These are phyloP conservation scores for Anolis carolinensis DNA, from an alignment of 2,113 vertebrate species.

Conservation along the genomic window DNA sequence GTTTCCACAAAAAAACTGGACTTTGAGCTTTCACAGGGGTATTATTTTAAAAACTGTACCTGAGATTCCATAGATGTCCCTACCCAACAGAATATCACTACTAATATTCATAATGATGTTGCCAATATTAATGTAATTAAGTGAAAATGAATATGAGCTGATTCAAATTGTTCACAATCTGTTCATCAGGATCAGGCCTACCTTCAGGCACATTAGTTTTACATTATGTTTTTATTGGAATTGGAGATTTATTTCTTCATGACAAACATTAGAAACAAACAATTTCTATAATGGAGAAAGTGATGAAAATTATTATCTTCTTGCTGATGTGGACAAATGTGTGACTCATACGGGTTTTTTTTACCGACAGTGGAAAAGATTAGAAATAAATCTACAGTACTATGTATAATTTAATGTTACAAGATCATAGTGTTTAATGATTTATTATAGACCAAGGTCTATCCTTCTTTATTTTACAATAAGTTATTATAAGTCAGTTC, in stretches of 20 bases:
- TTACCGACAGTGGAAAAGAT: background rate
- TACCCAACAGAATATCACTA: conserved; percentile 3
- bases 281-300: background rate
- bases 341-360: background rate
- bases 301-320: background rate
- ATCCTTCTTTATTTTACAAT: background rate
- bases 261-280: background rate
- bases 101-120: background rate
- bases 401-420: background rate
- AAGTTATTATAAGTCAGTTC: background rate
- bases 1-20: background rate
- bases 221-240: background rate
- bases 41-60: conserved; percentile 28
- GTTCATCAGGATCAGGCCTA: background rate
- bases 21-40: conserved; percentile 11
- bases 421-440: background rate
- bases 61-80: conserved; percentile 34
- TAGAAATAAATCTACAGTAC: background rate
- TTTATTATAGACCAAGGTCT: background rate
- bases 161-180: conserved; percentile 4
- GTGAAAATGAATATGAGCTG: background rate
- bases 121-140: background rate
- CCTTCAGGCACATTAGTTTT: background rate
- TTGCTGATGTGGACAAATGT: background rate
- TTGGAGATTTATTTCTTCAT: background rate